phyloP scores from a whole-genome alignment of 2,888 invertebrate species.

The Hoplodrina blanda region DNA sequence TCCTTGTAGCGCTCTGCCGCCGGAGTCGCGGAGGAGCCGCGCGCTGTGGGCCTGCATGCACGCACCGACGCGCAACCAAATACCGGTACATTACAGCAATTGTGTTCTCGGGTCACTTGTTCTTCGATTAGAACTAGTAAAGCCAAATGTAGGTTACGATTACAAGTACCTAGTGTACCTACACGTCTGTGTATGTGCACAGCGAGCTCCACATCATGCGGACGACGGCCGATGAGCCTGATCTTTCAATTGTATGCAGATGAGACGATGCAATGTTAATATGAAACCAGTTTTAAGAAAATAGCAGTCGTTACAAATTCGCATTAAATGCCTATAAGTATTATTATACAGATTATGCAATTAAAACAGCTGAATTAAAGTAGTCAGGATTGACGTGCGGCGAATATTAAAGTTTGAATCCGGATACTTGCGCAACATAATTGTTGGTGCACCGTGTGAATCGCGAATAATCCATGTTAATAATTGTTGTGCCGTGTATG shows the following conservation, averaged over 20 bases:
- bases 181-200: conserved; percentile 31
- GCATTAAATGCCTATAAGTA: conserved; percentile 51
- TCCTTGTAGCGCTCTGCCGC: conserved; percentile 61
- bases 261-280: conserved; percentile 54
- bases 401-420: conserved; percentile 74
- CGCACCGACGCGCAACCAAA: conserved; percentile 25
- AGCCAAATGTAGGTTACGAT: conserved; percentile 63
- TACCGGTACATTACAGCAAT: conserved; percentile 56
- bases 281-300: conserved; percentile 55
- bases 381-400: conserved; percentile 66
- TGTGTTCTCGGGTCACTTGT: conserved; percentile 60
- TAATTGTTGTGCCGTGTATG: conserved; percentile 53
- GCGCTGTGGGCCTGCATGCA: neutral
- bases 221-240: conserved; percentile 52
- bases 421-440: conserved; percentile 80
- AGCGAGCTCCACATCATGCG: conserved; percentile 13
- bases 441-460: conserved; percentile 77
- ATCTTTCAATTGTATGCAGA: conserved; percentile 67
- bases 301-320: conserved; percentile 44
- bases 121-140: conserved; percentile 57
- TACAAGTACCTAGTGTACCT: conserved; percentile 24
- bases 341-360: conserved; percentile 80
- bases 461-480: conserved; percentile 71
- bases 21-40: conserved; percentile 13
- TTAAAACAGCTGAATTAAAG: conserved; percentile 74